Evolutionary conservation across 1,140 invertebrate species (phyloP), one percentile per base, ranked within the genome.

Genomic region (Cydia amplana): DNA sequence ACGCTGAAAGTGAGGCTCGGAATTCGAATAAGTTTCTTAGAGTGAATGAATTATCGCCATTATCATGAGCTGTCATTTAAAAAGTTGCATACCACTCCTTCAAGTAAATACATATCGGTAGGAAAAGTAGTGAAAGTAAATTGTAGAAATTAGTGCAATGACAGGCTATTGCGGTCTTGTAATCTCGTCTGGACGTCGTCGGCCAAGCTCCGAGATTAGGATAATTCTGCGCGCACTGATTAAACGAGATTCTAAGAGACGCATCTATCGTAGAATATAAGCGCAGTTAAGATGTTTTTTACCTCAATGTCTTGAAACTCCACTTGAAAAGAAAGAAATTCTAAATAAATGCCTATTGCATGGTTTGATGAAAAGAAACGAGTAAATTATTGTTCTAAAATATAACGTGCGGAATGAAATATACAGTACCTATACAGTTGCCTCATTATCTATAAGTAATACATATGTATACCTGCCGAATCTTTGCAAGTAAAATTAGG

Each of bases 261-360:
- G n/a, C 16, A 55, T 18, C 51, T 55, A 55, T 55, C 14, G 6
- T 16, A 18, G 51, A 55, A 55, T 55, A 55, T 16, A 55, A 23
- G 18, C 55, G n/a, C 20, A 12, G 18, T 23, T 60, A 60, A 10
- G 20, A 60, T n/a, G 18, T 60, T 60, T 23, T 60, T 4, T 1
- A n/a, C 7, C 4, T 55, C 9, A 23, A 60, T 23, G 10, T 20
- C 18, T 60, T 20, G 2, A 23, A 3, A 9, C 3, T 3, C 55
- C 55, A 60, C 55, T 60, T 60, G 18, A 60, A 60, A n/a, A 60
- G 55, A 60, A 60, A 60, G 20, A 18, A 18, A 60, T 60, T 60
- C 7, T 60, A 60, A 60, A 60, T 60, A 51, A 23, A 23, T 60
- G 55, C 3, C 23, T 20, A 60, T 23, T 60, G 9, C 55, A 10